A percentile compares a stretch with the other conserved stretches of the same genome.
Evolutionary conservation across 2,113 vertebrate genomes (phyloP).

Genomic region (Pterophyllum scalare): DNA sequence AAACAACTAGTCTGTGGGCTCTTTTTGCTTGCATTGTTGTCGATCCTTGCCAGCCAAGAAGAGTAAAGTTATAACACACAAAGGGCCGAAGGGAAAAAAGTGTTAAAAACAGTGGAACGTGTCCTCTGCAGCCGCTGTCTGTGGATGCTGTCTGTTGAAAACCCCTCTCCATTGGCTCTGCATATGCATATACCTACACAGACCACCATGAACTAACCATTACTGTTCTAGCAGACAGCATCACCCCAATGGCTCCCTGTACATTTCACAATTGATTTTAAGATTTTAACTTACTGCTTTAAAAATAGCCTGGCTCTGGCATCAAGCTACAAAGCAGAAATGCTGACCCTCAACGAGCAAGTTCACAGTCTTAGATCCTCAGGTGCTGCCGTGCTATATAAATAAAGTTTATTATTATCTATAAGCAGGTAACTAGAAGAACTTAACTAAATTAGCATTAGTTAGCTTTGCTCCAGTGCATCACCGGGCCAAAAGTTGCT

Average conservation of each 20-base stretch:
- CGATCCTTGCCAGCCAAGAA: background rate
- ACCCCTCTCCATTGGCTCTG: background rate
- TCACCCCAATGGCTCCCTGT: background rate
- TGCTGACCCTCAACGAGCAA: too few species aligned
- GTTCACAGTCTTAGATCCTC: background rate
- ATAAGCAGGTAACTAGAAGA: background rate
- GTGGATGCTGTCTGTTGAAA: background rate
- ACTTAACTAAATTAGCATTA: background rate
- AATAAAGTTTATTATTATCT: background rate
- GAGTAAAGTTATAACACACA: background rate
- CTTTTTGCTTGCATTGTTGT: background rate
- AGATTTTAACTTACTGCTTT: background rate
- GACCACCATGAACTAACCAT: background rate
- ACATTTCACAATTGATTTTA: background rate
- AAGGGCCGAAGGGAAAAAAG: background rate
- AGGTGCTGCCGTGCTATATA: background rate
- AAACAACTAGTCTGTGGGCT: background rate
- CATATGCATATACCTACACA: fast-evolving
- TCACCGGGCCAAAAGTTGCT: background rate
- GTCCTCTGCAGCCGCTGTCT: fast-evolving
- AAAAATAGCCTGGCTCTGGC: fast-evolving
- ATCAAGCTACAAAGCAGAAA: background rate
- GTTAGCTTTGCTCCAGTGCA: background rate
- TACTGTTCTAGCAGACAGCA: background rate
- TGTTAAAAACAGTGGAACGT: background rate